Conservation (phyloP, 1,140 invertebrate genomes). For the Phortica variegata region DNA sequence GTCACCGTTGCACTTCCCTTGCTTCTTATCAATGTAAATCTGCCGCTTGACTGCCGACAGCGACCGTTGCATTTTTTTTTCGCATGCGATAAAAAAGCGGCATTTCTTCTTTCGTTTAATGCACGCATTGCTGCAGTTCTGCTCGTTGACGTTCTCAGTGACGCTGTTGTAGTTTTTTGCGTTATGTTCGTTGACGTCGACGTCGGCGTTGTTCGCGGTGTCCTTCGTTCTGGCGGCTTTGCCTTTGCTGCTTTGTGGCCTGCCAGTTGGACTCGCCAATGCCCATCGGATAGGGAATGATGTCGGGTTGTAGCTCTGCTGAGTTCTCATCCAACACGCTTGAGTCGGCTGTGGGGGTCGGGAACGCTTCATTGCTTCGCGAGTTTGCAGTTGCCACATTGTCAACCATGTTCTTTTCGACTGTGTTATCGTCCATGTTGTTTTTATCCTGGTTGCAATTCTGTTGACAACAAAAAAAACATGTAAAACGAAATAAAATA, state of each 20-base stretch:
- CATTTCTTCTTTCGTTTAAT: conserved; percentile 32
- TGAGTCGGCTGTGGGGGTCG: conserved; percentile 1
- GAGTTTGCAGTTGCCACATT: too few species aligned
- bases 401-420: too few species aligned
- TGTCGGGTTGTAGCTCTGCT: conserved; percentile 46
- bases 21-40: too few species aligned
- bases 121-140: conserved; percentile 14
- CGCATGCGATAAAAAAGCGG: conserved; percentile 19
- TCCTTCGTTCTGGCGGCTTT: conserved; percentile 18
- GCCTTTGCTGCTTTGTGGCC: conserved; percentile 24
- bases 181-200: background rate
- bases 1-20: too few species aligned
- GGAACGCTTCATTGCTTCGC: background rate
- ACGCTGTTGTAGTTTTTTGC: conserved; percentile 7
- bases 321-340: conserved; percentile 11
- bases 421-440: background rate
- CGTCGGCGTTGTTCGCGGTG: conserved; percentile 13
- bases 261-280: conserved; percentile 41
- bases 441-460: conserved; percentile 21
- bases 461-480: conserved; percentile 11
- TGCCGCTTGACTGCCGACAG: too few species aligned
- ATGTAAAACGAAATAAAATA: background rate
- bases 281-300: conserved; percentile 47
- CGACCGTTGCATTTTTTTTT: conserved; percentile 20
- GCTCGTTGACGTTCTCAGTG: conserved; percentile 7